Base-by-base conservation (phyloP, 2,797 vertebrate species). In the Allobates femoralis region DNA sequence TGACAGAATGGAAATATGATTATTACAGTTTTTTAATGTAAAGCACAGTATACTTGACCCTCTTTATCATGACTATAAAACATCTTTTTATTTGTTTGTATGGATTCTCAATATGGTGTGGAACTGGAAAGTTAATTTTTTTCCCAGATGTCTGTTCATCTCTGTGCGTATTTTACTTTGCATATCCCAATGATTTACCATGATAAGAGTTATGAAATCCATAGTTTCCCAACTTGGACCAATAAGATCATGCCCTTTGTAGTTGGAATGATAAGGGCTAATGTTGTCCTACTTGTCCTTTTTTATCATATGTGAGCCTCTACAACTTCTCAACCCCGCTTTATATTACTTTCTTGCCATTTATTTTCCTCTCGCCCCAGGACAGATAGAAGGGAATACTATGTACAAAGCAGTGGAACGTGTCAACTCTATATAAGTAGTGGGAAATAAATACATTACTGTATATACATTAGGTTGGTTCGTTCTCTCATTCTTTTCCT, bases 271-370 rank as follows among this genome's bases (percentile, higher is more conserved):
- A 10, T 26, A 74, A 41, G 19, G 50, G 77, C 80, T 80, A 80
- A 80, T 51, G 21, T 56, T 18, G 55, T 51, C 53, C 79, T 28
- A 58, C 77, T 51, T n/a, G 28, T 84, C 69, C 32, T 79, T 64
- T 56, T 78, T 84, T 37, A 73, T 66, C 51, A 83, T 84, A 41
- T 79, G 51, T 73, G 67, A 58, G 76, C 11, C 50, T 82, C 67
- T 67, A n/a, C 66, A 19, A 30, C 19, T 56, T 18, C n/a, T 56
- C 67, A 34, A 82, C 19, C 69, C 71, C 67, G 37, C 32, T 18
- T 37, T 83, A 73, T 83, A 37, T 58, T 41, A 71, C 23, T 73
- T n/a, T 73, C 46, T 15, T 21, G 51, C 5, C 23, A 58, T 55
- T 67, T 69, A 80, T 53, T 55, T 71, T 58, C 10, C 28, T 41